Conservation (phyloP, 1,140 invertebrate species). For the Nephotettix cincticeps region DNA sequence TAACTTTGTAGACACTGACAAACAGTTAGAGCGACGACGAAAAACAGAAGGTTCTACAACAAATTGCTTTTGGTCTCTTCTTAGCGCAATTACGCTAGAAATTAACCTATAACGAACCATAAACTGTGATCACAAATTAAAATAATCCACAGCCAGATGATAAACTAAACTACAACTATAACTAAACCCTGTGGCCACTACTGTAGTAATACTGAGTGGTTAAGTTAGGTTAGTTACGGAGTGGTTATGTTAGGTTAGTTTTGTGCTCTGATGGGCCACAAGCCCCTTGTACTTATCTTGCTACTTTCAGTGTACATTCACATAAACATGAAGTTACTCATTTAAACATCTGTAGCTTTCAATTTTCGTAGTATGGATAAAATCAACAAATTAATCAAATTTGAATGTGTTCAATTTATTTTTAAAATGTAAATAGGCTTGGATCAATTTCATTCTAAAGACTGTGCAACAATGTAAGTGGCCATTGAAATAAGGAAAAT, state of each 20-base stretch:
- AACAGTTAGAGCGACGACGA: constrained; percentile 13
- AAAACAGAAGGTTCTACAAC: constrained; percentile 1
- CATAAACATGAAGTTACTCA: too few species aligned
- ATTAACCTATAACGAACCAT: constrained; percentile 6
- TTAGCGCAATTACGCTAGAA: neutral
- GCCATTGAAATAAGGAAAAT: too few species aligned
- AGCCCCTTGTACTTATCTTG: too few species aligned
- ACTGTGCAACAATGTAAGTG: too few species aligned
- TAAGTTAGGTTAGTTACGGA: neutral
- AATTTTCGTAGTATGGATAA: too few species aligned
- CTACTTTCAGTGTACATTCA: too few species aligned
- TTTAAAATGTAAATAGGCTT: too few species aligned
- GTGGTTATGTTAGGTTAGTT: constrained; percentile 19
- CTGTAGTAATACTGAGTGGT: constrained; percentile 11
- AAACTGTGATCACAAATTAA: constrained; percentile 19
- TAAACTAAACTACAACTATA: constrained; percentile 11
- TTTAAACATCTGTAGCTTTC: too few species aligned
- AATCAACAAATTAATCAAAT: too few species aligned
- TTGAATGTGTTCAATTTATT: too few species aligned
- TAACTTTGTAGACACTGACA: constrained; percentile 21
- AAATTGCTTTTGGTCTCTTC: constrained; percentile 15
- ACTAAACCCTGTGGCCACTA: constrained; percentile 22
- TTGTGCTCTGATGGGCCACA: constrained; percentile 1
- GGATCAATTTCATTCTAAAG: too few species aligned
- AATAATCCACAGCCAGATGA: constrained; percentile 21